Evolutionary conservation across 2,797 vertebrate genomes (phyloP), one percentile per base, ranked within the genome.

Genomic region (Gymnoscopelus microlampas): DNA sequence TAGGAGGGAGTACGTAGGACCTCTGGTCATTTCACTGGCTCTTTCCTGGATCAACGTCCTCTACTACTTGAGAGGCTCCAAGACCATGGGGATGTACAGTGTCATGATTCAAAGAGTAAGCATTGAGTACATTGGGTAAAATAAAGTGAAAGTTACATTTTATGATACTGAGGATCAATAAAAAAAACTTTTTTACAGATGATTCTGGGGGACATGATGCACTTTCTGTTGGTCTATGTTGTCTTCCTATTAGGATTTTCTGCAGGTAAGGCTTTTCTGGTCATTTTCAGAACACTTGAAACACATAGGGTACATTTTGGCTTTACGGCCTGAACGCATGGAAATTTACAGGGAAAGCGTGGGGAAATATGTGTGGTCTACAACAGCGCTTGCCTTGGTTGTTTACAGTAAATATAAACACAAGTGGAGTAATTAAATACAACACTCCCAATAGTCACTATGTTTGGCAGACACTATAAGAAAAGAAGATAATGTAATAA

Each of bases 21-120:
- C 92, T 35, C 91, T 95, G 3, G 96, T 96, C 29, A 73, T 95
- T n/a, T 93, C 95, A 0, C 81, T 98, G 85, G 94, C 95, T 1
- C 56, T 98, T 59, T 94, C 95, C 14, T 98, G 97, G 96, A 68
- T 97, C 68, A 95, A 98, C 69, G 66, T 95, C 19, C 94, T 98
- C 0, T 95, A 96, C 79, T 98, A 95, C 63, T 94, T 92, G 0
- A 95, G 95, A 1, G 96, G 96, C 66, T 95, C 93, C 48, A 93
- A 92, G 55, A 88, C 92, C 58, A 92, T 96, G 0, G 97, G 96
- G 0, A 96, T 97, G 83, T 98, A 98, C 89, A 95, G 89, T 0
- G 94, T 98, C 82, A 98, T 97, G 95, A 96, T 98, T 80, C 95
- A 98, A 78, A 96, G 95, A 91, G 97, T 98, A 60, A 74, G 77